Evolutionary conservation across 2,888 invertebrate genomes (phyloP).

Genomic region (Acanthococcus lagerstroemiae): DNA sequence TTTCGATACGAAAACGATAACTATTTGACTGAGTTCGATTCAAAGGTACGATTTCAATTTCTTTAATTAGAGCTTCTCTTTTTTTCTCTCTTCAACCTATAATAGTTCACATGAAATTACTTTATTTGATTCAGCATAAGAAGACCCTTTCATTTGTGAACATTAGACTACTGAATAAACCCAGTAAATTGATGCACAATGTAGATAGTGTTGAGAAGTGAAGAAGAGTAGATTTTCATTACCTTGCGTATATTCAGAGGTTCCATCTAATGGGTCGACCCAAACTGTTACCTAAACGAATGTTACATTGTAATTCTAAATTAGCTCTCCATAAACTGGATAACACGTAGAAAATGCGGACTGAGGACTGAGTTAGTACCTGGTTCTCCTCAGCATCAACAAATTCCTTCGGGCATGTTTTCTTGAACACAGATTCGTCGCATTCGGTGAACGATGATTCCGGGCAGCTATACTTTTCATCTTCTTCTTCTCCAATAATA

Average conservation of each 20-base stretch:
- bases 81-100: too few species aligned
- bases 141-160: too few species aligned
- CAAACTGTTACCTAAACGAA: constrained; percentile 81
- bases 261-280: constrained; percentile 99
- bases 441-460: constrained; percentile 57
- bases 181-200: too few species aligned
- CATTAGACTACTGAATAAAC: too few species aligned
- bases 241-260: constrained; percentile 94
- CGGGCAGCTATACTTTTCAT: constrained; percentile 38
- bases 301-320: constrained; percentile 35
- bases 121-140: too few species aligned
- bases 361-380: constrained; percentile 4
- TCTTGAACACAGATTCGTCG: constrained; percentile 55
- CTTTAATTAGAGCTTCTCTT: too few species aligned
- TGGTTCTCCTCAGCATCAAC: constrained; percentile 36
- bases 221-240: too few species aligned
- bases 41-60: too few species aligned
- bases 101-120: too few species aligned
- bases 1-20: too few species aligned
- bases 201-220: too few species aligned
- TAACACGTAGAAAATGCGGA: not conserved
- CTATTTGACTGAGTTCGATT: too few species aligned
- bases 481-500: constrained; percentile 86
- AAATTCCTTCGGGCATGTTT: constrained; percentile 59
- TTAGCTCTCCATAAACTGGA: not conserved